Evolutionary conservation across 37 sponge, comb jelly and placozoan species (phyloP).

Genomic region (Cladorhizidae sp.): DNA sequence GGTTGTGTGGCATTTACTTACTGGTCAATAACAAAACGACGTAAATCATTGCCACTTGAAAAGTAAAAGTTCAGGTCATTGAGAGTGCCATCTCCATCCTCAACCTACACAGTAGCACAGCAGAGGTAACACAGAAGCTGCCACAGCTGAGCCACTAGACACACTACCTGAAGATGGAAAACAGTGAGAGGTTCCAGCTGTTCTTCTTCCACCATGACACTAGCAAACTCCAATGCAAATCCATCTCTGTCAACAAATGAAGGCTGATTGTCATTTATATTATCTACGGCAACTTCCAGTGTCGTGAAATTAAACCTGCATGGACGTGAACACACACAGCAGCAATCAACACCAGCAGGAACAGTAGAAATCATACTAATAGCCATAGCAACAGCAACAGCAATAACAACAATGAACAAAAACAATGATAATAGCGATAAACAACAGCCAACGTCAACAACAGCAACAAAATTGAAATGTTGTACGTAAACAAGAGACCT

Average conservation of each 20-base stretch:
- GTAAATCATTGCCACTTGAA: background rate
- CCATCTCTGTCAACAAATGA: background rate
- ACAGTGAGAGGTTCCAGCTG: background rate
- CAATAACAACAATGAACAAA: background rate
- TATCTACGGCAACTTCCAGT: background rate
- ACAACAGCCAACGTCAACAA: background rate
- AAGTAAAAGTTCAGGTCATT: constrained; percentile 10
- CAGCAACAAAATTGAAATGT: too few species aligned
- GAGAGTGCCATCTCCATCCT: constrained; percentile 27
- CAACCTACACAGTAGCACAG: background rate
- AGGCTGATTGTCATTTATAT: background rate
- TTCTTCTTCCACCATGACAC: background rate
- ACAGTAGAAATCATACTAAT: too few species aligned
- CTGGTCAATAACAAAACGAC: constrained; percentile 22
- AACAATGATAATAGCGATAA: background rate
- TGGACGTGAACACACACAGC: background rate
- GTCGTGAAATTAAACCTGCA: background rate
- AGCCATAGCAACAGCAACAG: too few species aligned
- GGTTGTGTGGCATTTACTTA: background rate
- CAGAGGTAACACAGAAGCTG: background rate
- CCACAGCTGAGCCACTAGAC: too few species aligned
- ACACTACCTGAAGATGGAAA: background rate
- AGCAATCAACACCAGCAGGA: background rate
- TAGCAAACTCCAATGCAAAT: background rate
- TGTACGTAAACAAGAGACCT: background rate